Evolutionary conservation across 2,113 vertebrate genomes (phyloP), one percentile per base, ranked within the genome.

Genomic region (Herpailurus yagouaroundi): DNA sequence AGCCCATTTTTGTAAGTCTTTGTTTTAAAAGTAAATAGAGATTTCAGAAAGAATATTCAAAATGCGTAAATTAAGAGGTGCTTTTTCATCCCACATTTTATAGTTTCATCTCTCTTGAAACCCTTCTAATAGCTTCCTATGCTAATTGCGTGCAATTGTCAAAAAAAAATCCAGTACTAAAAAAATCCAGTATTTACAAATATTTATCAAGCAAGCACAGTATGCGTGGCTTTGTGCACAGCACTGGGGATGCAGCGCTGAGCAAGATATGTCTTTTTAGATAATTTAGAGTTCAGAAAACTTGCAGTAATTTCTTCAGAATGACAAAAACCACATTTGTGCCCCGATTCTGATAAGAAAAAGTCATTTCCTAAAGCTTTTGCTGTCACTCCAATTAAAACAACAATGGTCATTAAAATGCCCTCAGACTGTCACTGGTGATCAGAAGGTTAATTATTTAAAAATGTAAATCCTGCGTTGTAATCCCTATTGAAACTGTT

Each of bases 391-490:
- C 80, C 80, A 45, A 77, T 96, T 96, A 94, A 97, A 94, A 95
- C 90, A 96, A 96, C 95, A 96, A 83, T 36, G 57, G 57, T 48
- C 84, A 82, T 97, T 93, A 95, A 98, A 93, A 79, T 96, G 94
- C 76, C 92, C 95, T 94, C 55, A 36, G 90, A 93, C 94, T 95
- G 94, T 94, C 94, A 94, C 94, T 52, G 66, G 90, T 76, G 57
- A 96, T 93, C 94, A 82, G 83, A 94, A 98, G 96, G 96, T 96
- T 98, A 97, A 74, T 95, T 97, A 36, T 87, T 97, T 98, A 63
- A 86, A 95, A 98, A 98, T 97, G 97, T 97, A 98, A 97, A 97
- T 92, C 94, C 97, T 94, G 4, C n/a, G n/a, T 88, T 96, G 96
- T 91, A 18, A 21, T 97, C 95, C 97, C 94, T 85, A 94, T 50